Conservation (phyloP, 1,140 invertebrate genomes). For the Brachystomella parvula region DNA sequence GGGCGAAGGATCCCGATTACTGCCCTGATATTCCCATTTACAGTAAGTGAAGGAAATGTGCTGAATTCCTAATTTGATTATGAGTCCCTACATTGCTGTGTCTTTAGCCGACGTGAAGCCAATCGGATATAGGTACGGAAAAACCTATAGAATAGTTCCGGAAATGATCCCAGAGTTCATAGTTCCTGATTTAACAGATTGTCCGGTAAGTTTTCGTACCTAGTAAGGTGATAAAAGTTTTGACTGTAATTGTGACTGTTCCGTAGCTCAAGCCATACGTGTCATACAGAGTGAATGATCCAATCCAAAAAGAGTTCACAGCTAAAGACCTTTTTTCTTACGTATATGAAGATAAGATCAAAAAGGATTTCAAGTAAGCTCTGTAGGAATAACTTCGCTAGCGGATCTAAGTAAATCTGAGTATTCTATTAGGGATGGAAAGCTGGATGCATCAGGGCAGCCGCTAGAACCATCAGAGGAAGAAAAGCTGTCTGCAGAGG, state of each 20-base stretch:
- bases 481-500: slow-evolving; percentile 60
- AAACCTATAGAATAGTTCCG: slow-evolving; percentile 58
- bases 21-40: slow-evolving; percentile 13
- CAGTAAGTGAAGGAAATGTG: neutral
- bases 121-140: slow-evolving; percentile 49
- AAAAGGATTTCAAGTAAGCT: slow-evolving; percentile 57
- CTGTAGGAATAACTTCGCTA: neutral
- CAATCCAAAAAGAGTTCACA: slow-evolving; percentile 70
- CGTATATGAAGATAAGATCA: slow-evolving; percentile 72
- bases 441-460: slow-evolving; percentile 55
- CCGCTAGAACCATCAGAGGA: slow-evolving; percentile 43
- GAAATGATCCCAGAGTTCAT: slow-evolving; percentile 89
- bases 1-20: neutral
- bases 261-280: slow-evolving; percentile 81
- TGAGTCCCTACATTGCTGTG: slow-evolving; percentile 9
- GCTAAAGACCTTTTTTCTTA: slow-evolving; percentile 74
- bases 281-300: slow-evolving; percentile 66
- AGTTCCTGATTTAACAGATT: slow-evolving; percentile 76
- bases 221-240: neutral
- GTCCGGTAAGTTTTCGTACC: slow-evolving; percentile 46
- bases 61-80: slow-evolving; percentile 6
- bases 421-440: slow-evolving; percentile 44
- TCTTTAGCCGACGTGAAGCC: slow-evolving; percentile 55
- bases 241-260: neutral
- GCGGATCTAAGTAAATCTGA: neutral